Evolutionary conservation across 1,140 invertebrate species (phyloP), one percentile per base, ranked within the genome.

Genomic region (Solenopsis invicta): DNA sequence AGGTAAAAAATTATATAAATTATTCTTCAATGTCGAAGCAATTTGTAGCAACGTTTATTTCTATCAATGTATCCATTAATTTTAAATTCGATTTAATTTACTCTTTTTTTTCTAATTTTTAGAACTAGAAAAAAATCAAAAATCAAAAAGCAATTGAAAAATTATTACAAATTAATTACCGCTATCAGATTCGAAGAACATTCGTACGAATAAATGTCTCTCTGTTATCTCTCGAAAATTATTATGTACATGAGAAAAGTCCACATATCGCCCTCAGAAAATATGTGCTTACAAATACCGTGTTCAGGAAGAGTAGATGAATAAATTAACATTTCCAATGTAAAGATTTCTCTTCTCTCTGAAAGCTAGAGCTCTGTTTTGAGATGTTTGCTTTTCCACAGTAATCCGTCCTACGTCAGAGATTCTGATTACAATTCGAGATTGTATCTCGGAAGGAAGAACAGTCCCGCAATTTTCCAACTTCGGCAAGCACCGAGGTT

Each of bases 351-450:
- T 69, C 13, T 69, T 69, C n/a, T 37, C 41, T 48, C 41, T n/a
- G 24, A 50, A 72, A 52, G 16, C 9, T 72, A 2, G 50, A 72
- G 69, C 50, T 72, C 9, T 52, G 13, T 52, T 75, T 75, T 3
- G 29, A 1, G 5, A 56, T 37, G 18, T 75, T 75, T 75, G 29
- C 9, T 56, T 41, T 72, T 72, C 45, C 45, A 34, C 16, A 16
- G 24, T 52, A 72, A 72, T 72, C 34, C 34, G 18, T 66, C 13
- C 18, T 45, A 45, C 37, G 66, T 69, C 45, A 34, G 16, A 59
- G 50, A 56, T 75, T 56, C 56, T 21, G 50, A 56, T 76, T 76
- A 76, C 34, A 76, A 76, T 76, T 59, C 54, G 12, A 76, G 41
- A 41, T 54, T 59, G 18, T 78, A 34, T 48, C 24, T 62, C 75